Evolutionary conservation across 2,888 invertebrate species (phyloP).

Genomic region (Drosophila vallismaia): DNA sequence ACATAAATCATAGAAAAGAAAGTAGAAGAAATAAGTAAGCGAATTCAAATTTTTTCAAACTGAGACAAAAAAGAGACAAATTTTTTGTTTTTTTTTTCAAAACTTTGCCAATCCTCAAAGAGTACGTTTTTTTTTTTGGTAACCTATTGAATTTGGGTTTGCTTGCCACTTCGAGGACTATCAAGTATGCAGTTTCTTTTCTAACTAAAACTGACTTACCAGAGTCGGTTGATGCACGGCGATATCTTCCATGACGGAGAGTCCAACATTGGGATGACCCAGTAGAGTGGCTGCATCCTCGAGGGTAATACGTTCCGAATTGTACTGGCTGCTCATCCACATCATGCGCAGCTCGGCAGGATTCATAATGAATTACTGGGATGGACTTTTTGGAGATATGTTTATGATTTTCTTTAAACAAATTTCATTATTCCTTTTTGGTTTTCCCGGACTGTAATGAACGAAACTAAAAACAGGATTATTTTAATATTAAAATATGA

Average conservation of each 20-base stretch:
- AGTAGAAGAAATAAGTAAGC: conserved; percentile 80
- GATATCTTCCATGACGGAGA: conserved; percentile 86
- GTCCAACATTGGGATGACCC: conserved; percentile 84
- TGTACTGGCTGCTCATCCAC: conserved; percentile 88
- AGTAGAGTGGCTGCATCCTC: conserved; percentile 83
- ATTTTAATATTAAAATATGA: background rate
- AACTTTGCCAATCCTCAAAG: conserved; percentile 47
- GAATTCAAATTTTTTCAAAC: conserved; percentile 68
- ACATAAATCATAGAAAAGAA: conserved; percentile 79
- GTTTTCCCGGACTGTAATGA: background rate
- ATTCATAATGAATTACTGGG: conserved; percentile 64
- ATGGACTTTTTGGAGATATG: background rate
- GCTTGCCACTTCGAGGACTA: conserved; percentile 34
- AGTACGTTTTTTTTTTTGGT: conserved; percentile 28
- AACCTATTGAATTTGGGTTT: conserved; percentile 54
- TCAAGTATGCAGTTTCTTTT: conserved; percentile 16
- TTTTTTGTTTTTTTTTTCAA: conserved; percentile 19
- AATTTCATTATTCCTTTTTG: background rate
- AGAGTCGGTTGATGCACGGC: conserved; percentile 84
- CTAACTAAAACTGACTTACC: conserved; percentile 81
- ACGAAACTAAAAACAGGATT: background rate
- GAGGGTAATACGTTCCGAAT: conserved; percentile 82
- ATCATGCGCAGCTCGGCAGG: conserved; percentile 82
- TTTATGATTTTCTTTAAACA: background rate
- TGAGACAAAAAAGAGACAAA: conserved; percentile 50